Percentiles rank a stretch among this genome's conserved stretches.
Evolutionary conservation across 2,113 vertebrate species (phyloP).

Genomic region (Gorsachius goisagi): DNA sequence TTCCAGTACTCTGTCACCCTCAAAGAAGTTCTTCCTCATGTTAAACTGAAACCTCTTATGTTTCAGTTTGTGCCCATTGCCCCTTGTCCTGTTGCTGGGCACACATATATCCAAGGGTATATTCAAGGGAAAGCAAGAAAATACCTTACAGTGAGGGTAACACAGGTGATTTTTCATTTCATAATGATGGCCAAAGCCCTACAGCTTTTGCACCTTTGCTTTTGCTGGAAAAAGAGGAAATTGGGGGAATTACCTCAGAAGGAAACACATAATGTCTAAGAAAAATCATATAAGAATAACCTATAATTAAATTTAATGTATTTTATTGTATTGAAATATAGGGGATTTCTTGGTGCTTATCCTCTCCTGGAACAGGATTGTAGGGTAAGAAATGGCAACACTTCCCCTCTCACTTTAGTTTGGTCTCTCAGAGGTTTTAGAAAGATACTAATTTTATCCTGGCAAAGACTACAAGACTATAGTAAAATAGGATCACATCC

Average conservation of each 20-base stretch:
- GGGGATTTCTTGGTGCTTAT: neutral
- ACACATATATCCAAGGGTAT: neutral
- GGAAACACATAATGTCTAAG: neutral
- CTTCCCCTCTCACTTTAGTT: neutral
- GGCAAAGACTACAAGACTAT: neutral
- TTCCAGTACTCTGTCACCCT: too few species aligned
- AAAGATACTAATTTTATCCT: neutral
- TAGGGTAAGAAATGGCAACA: neutral
- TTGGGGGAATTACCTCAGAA: neutral
- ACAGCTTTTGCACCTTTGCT: neutral
- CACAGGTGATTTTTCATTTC: neutral
- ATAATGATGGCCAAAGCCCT: neutral
- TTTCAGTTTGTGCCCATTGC: too few species aligned
- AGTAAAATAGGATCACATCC: neutral
- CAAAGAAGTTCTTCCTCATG: too few species aligned
- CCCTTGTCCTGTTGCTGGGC: too few species aligned
- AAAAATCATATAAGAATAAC: neutral
- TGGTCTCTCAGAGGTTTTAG: neutral
- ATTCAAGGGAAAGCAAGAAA: neutral
- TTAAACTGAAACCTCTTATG: too few species aligned
- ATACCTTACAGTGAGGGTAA: neutral
- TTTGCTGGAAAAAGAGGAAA: neutral
- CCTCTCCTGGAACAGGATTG: neutral
- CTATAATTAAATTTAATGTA: neutral
- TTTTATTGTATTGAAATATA: neutral